Evolutionary conservation across 2,113 vertebrate species (phyloP).

Genomic region (Phyllostomus hastatus): DNA sequence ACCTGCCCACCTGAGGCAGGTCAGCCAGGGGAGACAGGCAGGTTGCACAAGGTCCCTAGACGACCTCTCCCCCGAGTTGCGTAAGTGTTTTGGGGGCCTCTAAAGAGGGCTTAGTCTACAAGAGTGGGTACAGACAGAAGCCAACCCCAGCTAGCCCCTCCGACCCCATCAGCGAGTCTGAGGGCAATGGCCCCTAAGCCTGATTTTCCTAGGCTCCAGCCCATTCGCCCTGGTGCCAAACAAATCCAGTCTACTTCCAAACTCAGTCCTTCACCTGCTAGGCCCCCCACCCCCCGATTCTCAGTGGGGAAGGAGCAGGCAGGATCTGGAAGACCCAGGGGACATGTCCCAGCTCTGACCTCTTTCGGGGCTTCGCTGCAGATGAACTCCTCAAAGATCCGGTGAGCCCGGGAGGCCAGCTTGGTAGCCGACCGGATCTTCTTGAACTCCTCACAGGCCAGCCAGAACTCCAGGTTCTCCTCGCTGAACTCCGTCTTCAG

Average conservation of each 20-base stretch:
- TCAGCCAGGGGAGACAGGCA: not conserved
- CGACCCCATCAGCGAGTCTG: not conserved
- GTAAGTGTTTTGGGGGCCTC: not conserved
- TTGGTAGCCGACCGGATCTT: slow-evolving; percentile 85
- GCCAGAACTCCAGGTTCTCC: slow-evolving; percentile 98
- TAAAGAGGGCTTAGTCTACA: not conserved
- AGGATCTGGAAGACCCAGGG: accelerated
- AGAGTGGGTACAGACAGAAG: not conserved
- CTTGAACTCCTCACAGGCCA: slow-evolving; percentile 95
- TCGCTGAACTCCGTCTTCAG: slow-evolving; percentile 95
- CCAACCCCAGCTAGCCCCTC: not conserved
- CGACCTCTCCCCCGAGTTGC: not conserved
- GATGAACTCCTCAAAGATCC: slow-evolving; percentile 95
- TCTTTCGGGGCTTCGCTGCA: slow-evolving; percentile 90
- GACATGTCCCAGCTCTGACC: slow-evolving; percentile 78
- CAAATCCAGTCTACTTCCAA: not conserved
- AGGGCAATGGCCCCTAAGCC: not conserved
- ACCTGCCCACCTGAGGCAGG: not conserved
- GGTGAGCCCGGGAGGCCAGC: slow-evolving; percentile 87
- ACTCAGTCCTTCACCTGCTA: not conserved
- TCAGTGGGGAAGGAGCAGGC: not conserved
- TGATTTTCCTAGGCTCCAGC: not conserved
- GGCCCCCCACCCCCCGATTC: not conserved
- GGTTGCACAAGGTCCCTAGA: not conserved
- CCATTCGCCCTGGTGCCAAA: not conserved